Conservation (phyloP, 92 coral and sea anemone genomes). For the Phenganax subtilis region DNA sequence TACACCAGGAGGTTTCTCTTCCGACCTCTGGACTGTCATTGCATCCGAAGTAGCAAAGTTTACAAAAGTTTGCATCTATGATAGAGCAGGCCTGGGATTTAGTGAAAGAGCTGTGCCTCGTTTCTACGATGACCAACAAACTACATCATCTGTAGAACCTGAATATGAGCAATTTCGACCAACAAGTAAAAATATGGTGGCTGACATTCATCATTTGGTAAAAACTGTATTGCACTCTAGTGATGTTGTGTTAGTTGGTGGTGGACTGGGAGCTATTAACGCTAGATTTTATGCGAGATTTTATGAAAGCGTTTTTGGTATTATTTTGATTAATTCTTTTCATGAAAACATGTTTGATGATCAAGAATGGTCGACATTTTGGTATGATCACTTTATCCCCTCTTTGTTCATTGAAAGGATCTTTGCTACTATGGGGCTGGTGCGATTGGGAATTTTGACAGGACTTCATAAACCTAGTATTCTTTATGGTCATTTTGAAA, state of each 20-base stretch:
- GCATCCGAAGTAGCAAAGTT: conserved; percentile 64
- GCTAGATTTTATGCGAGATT: conserved; percentile 75
- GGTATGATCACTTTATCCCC: conserved; percentile 63
- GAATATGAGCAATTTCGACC: conserved; percentile 60
- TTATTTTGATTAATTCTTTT: conserved; percentile 71
- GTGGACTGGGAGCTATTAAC: conserved; percentile 84
- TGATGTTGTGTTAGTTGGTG: conserved; percentile 80
- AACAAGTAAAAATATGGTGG: conserved; percentile 88
- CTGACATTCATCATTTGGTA: conserved; percentile 69
- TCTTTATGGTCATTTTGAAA: conserved; percentile 44
- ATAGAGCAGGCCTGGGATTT: conserved; percentile 89
- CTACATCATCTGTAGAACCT: conserved; percentile 3
- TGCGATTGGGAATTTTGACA: conserved; percentile 66
- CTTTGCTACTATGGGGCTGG: conserved; percentile 64
- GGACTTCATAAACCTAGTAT: conserved; percentile 65
- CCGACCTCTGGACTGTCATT: conserved; percentile 74
- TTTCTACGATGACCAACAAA: conserved; percentile 37
- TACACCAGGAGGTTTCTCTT: conserved; percentile 80
- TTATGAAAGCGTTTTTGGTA: conserved; percentile 63
- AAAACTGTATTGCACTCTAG: conserved; percentile 56
- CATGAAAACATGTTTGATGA: conserved; percentile 67
- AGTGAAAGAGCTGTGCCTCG: conserved; percentile 66
- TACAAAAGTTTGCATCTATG: conserved; percentile 75
- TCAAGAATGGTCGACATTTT: conserved; percentile 56
- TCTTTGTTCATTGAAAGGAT: conserved; percentile 64